These are phyloP conservation scores for Darevskia nairensis DNA, from an alignment of 2,797 vertebrate species.

Conservation along the genomic window DNA sequence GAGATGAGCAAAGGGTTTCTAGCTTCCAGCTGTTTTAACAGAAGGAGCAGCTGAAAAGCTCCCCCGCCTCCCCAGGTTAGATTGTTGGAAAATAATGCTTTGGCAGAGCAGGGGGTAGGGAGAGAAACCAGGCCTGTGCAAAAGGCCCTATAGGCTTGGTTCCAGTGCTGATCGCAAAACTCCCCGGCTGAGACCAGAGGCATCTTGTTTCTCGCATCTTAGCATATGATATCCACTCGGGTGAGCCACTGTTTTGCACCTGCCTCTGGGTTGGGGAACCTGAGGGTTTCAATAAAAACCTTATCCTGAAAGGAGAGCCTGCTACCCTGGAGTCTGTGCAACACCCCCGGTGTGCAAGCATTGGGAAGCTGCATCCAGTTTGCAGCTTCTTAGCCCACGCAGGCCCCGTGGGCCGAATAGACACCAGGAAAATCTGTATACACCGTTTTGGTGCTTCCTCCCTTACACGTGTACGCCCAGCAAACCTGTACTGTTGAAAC, in stretches of 20 bases:
- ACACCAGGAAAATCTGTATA: background rate
- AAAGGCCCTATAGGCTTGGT: background rate
- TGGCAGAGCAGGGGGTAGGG: background rate
- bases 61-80: no score
- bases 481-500: background rate
- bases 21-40: no score
- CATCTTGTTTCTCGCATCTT: background rate
- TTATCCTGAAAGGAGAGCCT: background rate
- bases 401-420: background rate
- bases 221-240: background rate
- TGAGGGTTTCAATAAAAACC: background rate
- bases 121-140: background rate
- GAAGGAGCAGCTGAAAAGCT: no score
- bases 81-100: no score
- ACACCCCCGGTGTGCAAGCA: background rate
- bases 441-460: background rate
- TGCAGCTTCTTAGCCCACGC: background rate
- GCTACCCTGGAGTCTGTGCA: background rate
- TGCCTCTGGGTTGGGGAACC: background rate
- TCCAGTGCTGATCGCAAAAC: background rate
- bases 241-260: background rate
- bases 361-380: background rate
- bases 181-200: background rate
- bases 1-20: no score
- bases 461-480: background rate